Percentiles rank a stretch among this genome's conserved stretches.
Conservation (phyloP, 2,888 invertebrate species). For the Schizaphis graminum region DNA sequence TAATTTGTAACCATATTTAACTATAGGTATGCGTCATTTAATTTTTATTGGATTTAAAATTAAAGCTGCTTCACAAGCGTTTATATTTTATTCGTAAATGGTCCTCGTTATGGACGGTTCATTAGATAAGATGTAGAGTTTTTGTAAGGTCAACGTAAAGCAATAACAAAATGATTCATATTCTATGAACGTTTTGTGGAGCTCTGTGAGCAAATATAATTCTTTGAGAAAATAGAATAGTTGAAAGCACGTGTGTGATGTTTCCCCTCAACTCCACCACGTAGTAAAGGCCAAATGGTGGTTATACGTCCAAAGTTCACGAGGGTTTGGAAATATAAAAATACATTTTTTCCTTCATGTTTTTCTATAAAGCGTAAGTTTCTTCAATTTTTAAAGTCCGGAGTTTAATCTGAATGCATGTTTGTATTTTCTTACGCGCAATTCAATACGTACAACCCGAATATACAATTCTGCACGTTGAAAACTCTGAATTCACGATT, state of each 20-base stretch:
- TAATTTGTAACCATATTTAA: background rate
- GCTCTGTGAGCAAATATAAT: constrained; percentile 52
- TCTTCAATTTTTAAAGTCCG: background rate
- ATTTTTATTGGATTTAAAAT: constrained; percentile 8
- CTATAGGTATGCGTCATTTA: background rate
- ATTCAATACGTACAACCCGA: background rate
- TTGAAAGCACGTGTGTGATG: constrained; percentile 53
- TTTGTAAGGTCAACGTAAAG: constrained; percentile 7
- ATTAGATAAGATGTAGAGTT: constrained; percentile 37
- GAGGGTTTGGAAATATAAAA: constrained; percentile 25
- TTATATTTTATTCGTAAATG: constrained; percentile 15
- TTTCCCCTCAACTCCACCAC: background rate
- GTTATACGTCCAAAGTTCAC: constrained; percentile 33
- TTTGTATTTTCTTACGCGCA: background rate
- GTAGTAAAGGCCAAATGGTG: constrained; percentile 18
- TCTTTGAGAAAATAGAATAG: constrained; percentile 54
- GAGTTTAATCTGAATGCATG: constrained; percentile 1
- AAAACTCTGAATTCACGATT: background rate
- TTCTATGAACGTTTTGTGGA: constrained; percentile 38
- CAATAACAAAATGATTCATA: constrained; percentile 54
- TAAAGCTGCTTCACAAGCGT: background rate
- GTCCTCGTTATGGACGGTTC: constrained; percentile 35
- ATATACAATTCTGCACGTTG: background rate
- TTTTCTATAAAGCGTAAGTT: background rate
- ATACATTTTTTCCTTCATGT: background rate